Conservation (phyloP, 2,113 vertebrate genomes). For the Silurus glanis region DNA sequence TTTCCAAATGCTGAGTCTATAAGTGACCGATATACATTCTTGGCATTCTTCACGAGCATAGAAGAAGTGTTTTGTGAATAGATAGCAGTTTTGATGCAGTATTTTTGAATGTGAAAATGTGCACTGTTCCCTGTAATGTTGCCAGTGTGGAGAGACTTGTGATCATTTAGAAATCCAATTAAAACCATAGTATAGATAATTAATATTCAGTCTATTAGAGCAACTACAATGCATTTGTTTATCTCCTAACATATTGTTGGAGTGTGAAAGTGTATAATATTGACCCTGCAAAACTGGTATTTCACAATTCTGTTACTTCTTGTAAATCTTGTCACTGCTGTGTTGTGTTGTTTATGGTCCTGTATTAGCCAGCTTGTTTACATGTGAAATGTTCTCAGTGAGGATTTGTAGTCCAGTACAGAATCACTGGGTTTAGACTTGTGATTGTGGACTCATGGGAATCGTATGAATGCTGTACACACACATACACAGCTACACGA, state of each 20-base stretch:
- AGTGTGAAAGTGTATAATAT: background rate
- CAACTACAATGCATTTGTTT: conserved; percentile 24
- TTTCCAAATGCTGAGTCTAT: conserved; percentile 5
- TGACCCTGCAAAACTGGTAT: background rate
- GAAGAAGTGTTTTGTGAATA: conserved; percentile 25
- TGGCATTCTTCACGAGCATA: conserved; percentile 19
- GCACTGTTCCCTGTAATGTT: conserved; percentile 24
- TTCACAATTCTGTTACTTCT: background rate
- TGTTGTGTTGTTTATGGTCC: background rate
- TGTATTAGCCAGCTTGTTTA: conserved; percentile 21
- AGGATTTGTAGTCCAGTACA: background rate
- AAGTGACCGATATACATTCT: background rate
- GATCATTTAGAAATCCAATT: conserved; percentile 25
- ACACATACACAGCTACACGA: background rate
- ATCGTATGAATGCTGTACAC: background rate
- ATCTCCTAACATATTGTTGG: background rate
- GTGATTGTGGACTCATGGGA: background rate
- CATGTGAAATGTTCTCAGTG: conserved; percentile 21
- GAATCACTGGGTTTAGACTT: background rate
- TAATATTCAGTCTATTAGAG: background rate
- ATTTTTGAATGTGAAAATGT: conserved; percentile 48
- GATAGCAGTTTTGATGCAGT: conserved; percentile 24
- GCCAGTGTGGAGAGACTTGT: conserved; percentile 15
- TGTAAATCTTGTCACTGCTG: conserved; percentile 1
- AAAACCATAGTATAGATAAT: background rate